These are phyloP conservation scores for Mythimna vitellina DNA, from an alignment of 2,888 invertebrate genomes.

Conservation along the genomic window DNA sequence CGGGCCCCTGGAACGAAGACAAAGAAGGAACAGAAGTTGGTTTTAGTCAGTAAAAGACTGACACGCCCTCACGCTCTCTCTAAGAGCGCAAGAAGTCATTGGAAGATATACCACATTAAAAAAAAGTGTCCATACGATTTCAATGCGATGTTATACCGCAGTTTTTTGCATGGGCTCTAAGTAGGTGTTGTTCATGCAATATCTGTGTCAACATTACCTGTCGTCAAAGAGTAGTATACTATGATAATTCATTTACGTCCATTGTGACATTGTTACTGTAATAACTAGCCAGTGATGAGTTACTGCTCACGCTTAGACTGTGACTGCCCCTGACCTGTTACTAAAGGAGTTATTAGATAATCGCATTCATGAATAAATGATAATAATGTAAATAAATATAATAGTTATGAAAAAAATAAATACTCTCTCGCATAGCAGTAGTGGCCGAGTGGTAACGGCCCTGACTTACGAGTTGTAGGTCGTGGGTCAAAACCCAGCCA, in stretches of 20 bases:
- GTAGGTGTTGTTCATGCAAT: background rate
- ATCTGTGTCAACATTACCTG: background rate
- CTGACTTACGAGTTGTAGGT: too few relatives aligned
- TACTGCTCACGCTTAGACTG: background rate
- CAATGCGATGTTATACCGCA: too few relatives aligned
- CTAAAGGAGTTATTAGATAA: background rate
- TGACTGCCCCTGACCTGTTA: slow-evolving; percentile 6
- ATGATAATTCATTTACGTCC: slow-evolving; percentile 1
- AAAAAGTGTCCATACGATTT: too few relatives aligned
- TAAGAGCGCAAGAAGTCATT: too few relatives aligned
- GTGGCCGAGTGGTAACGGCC: too few relatives aligned
- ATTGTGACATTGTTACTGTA: slow-evolving; percentile 14
- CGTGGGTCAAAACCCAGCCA: too few relatives aligned
- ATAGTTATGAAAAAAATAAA: background rate
- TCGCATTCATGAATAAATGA: background rate
- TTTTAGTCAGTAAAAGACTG: too few relatives aligned
- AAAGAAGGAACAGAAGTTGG: too few relatives aligned
- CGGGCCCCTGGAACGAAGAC: too few relatives aligned
- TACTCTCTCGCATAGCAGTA: background rate
- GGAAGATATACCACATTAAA: too few relatives aligned
- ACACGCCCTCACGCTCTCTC: too few relatives aligned
- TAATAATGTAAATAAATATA: too few relatives aligned
- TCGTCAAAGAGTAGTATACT: slow-evolving; percentile 10
- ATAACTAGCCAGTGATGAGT: background rate
- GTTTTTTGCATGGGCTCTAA: background rate